Base-by-base conservation (phyloP, 2,113 vertebrate genomes). In the Gulo gulo region DNA sequence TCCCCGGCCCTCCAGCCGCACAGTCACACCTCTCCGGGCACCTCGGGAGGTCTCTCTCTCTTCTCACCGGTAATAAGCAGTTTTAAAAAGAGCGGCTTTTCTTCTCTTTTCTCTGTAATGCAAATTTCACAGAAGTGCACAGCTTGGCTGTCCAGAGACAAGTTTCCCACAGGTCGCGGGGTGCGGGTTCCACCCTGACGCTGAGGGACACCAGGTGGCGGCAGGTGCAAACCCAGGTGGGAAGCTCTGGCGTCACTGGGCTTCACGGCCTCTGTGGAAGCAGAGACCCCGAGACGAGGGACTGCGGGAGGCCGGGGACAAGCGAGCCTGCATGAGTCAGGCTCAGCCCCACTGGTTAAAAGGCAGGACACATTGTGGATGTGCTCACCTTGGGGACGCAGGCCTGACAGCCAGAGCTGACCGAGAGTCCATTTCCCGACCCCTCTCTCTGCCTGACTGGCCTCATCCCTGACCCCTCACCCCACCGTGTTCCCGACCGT, bases 401-500 rank as follows among this genome's bases (percentile, higher is more conserved):
- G 73, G 36, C 36, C 21, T 23, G 71, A 61, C 23, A 20, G 34
- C 34, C 34, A 18, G 16, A 26, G 34, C 16, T 69, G 69, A 45
- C 4, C 1, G 24, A 45, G 39, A 42, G 39, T 42, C 24, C 6
- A 7, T 45, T 82, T 45, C 10, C 36, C 0, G 29, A 11, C 4
- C 86, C 26, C n/a, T 39, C n/a, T 74, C n/a, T 23, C 29, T 14
- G 6, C 2, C 15, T 36, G 39, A 21, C 20, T 5, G 50, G 13
- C 21, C 12, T 79, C 31, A 18, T 16, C 8, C 52, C 31, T 29
- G 23, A 73, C 0, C 31, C 96, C 29, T 78, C 14, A 6, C 23
- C 20, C 16, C 1, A 42, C 14, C 90, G 2, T 10, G 36, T 18
- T 67, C 39, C 24, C 5, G 1, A 16, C 61, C 4, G 0, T 7